phyloP scores from a whole-genome alignment of 2,888 invertebrate species.

The Ypsolopha scabrella region DNA sequence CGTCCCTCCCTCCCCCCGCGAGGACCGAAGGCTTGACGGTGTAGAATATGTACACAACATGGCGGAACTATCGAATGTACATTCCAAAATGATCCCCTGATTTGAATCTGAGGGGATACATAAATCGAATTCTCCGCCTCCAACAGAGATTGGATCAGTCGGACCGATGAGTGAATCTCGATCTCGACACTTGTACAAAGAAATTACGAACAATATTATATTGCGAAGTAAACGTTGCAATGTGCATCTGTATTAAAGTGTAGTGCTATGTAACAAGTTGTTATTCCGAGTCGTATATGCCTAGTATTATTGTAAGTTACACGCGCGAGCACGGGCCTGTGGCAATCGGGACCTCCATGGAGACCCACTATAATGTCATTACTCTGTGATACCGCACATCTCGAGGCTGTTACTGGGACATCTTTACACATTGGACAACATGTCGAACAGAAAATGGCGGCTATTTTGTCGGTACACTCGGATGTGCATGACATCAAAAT shows the following conservation, averaged over 20 bases:
- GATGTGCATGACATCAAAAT: conserved; percentile 65
- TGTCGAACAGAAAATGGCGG: conserved; percentile 2
- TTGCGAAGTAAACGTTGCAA: conserved; percentile 31
- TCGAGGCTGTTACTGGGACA: conserved; percentile 10
- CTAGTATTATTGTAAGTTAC: conserved; percentile 62
- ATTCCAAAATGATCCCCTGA: conserved; percentile 33
- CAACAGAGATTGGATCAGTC: background rate
- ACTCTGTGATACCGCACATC: conserved; percentile 68
- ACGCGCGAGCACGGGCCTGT: conserved; percentile 65
- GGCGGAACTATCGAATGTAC: conserved; percentile 15
- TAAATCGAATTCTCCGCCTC: background rate
- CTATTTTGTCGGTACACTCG: conserved; percentile 15
- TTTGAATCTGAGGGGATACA: conserved; percentile 6
- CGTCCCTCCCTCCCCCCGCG: conserved; percentile 73
- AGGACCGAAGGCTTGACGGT: conserved; percentile 82
- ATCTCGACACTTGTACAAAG: conserved; percentile 37
- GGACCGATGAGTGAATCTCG: conserved; percentile 10
- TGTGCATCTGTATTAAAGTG: conserved; percentile 38
- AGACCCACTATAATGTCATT: conserved; percentile 64
- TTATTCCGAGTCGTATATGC: conserved; percentile 60
- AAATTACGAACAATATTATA: conserved; percentile 33
- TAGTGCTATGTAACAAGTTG: conserved; percentile 57
- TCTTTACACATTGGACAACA: conserved; percentile 12
- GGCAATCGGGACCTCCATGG: conserved; percentile 58
- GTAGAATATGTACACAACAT: conserved; percentile 36